These are phyloP conservation scores for Clarias platycephalus DNA, from an alignment of 2,797 vertebrate genomes.

Conservation along the genomic window DNA sequence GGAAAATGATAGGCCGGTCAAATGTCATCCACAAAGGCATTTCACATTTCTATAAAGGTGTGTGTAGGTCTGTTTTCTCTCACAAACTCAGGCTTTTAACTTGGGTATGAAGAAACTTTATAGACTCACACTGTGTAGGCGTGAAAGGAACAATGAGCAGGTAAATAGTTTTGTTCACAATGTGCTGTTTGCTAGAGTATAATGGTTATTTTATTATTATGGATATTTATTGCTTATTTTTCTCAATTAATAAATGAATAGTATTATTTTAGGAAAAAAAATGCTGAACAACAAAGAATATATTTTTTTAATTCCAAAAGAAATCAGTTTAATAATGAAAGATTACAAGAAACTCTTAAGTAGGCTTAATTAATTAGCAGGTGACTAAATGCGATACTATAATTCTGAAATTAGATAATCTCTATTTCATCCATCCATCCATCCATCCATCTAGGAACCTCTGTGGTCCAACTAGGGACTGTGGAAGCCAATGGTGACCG, in stretches of 20 bases:
- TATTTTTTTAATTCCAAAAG: background rate
- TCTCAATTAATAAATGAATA: no score
- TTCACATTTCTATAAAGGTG: conserved; percentile 17
- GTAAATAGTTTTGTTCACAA: background rate
- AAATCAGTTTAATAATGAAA: background rate
- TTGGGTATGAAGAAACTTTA: background rate
- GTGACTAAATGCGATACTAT: background rate
- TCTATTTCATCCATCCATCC: no score
- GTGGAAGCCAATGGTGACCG: no score
- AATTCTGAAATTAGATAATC: background rate
- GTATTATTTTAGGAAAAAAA: background rate
- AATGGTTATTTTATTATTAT: background rate
- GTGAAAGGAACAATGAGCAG: background rate
- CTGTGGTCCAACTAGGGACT: no score
- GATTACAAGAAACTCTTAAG: no score
- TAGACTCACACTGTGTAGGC: background rate
- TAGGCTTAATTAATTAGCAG: background rate
- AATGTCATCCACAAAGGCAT: conserved; percentile 24
- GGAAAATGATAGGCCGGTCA: conserved; percentile 41
- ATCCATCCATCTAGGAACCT: no score
- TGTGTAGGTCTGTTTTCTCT: conserved; percentile 8
- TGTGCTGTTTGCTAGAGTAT: background rate
- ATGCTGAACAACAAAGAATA: background rate
- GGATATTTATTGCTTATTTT: background rate
- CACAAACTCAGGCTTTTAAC: background rate